phyloP scores from a whole-genome alignment of 2,113 vertebrate genomes.

The Callopanchax toddi region DNA sequence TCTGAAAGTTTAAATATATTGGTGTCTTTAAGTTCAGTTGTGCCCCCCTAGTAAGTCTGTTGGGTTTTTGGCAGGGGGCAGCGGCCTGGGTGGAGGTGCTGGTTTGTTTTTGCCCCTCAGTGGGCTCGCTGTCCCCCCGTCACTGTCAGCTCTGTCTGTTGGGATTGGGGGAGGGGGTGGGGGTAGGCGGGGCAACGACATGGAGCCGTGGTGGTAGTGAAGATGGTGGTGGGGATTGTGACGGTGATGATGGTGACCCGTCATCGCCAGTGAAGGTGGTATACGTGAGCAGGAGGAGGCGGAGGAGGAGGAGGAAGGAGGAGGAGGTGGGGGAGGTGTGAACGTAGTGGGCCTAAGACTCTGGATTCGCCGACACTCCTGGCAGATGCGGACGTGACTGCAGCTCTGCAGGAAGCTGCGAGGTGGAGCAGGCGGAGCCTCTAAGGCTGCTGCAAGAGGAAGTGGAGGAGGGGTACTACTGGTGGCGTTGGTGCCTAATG shows the following conservation, averaged over 20 bases:
- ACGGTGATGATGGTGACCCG: slow-evolving; percentile 38
- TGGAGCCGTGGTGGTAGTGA: slow-evolving; percentile 57
- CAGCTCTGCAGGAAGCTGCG: slow-evolving; percentile 68
- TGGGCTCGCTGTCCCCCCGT: slow-evolving; percentile 74
- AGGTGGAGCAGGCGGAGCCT: slow-evolving; percentile 54
- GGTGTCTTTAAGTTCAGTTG: slow-evolving; percentile 44
- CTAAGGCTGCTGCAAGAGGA: slow-evolving; percentile 25
- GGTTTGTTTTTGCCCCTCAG: slow-evolving; percentile 74
- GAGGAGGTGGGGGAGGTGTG: slow-evolving; percentile 40
- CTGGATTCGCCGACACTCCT: slow-evolving; percentile 89
- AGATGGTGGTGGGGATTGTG: slow-evolving; percentile 53
- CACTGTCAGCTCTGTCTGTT: slow-evolving; percentile 70
- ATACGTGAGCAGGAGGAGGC: slow-evolving; percentile 66
- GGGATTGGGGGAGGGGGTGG: slow-evolving; percentile 49
- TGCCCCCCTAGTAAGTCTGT: slow-evolving; percentile 69
- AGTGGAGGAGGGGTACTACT: slow-evolving; percentile 21
- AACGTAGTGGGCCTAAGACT: slow-evolving; percentile 76
- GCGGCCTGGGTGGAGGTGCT: slow-evolving; percentile 78
- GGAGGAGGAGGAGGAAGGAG: slow-evolving; percentile 47
- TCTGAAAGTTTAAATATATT: not conserved
- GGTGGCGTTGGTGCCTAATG: slow-evolving; percentile 64
- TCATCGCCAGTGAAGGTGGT: slow-evolving; percentile 27
- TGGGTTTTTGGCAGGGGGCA: slow-evolving; percentile 81
- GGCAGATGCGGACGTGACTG: slow-evolving; percentile 80
- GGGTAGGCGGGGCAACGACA: slow-evolving; percentile 68